Base-by-base conservation (phyloP, 2,113 vertebrate genomes). In the Xiphias gladius region DNA sequence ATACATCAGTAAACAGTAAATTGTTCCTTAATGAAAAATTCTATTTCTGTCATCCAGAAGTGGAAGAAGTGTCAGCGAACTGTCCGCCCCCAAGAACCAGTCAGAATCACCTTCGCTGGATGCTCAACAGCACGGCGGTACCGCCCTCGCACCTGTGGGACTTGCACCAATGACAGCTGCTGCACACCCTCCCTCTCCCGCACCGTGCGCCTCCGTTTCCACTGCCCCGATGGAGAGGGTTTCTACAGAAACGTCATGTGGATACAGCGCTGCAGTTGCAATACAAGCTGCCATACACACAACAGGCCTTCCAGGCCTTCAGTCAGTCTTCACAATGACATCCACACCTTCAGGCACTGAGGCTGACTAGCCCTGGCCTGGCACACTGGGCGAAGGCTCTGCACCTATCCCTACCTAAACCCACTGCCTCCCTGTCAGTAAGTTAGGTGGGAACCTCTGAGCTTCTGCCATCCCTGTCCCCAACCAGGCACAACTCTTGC, bases 251-350 rank as follows among this genome's bases (percentile, higher is more conserved):
- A 88, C 10, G 43, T 96, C 69, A 95, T 96, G 95, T 95, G 93
- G 95, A 93, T 95, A 66, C 90, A 92, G 67, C 92, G 82, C 80
- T 96, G 95, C 88, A 90, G 69, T 79, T 96, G 95, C 85, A 76
- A 30, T 1, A 61, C 41, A 16, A 86, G 71, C 71, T 94, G 90
- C 22, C 62, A 11, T 0, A 7, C 30, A 9, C 16, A 30, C 48
- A n/a, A 32, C 20, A 7, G 8, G 48, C 20, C 72, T 37, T 79
- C 89, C 7, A 67, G 73, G 6, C 89, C 92, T 7, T 86, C 82
- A 1, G 11, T 95, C 80, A 92, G 84, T 83, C 90, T 96, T 58
- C 90, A 95, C 92, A 95, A 95, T 3, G 95, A 96, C 91, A 94
- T 95, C 83, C 95, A 96, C 90, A 95, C 83, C 79, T 96, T 95